Evolutionary conservation across 2,797 vertebrate genomes (phyloP), one percentile per base, ranked within the genome.

Genomic region (Salmo trutta): DNA sequence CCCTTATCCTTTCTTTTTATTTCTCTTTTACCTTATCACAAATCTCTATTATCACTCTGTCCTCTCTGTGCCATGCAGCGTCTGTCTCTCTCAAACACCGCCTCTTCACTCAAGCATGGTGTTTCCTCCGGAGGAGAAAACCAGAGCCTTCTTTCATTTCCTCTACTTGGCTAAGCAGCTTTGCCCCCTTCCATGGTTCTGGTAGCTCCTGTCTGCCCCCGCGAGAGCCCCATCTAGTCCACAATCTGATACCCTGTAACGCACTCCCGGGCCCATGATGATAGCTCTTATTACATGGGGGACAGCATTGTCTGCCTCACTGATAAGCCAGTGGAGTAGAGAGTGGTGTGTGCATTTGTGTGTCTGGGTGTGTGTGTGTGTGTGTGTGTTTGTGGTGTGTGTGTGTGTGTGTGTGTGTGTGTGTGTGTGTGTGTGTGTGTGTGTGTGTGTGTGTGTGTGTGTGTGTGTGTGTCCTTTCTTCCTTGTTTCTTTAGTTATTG

Each of bases 231-330:
- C 87, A 91, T 93, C 90, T 88, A 87, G 88, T 86, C 89, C 89
- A 87, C 86, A 90, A 92, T 92, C 91, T 91, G 82, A 91, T 90
- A 87, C 88, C 90, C 90, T 91, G 89, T 91, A 91, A 93, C 91
- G 85, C 90, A 88, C 90, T 94, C 88, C 88, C 88, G 81, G 83
- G 82, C 82, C 89, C 88, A 79, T 90, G 88, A 91, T 92, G 92
- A 94, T 91, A 92, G 88, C 91, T 93, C 83, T 41, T 83, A 31
- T 89, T 86, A 89, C 91, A 91, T 83, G 88, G 86, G 89, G 90
- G 90, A 90, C 69, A 80, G 80, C 86, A 91, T 92, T 93, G 92
- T 93, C 91, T 92, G 90, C 83, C 87, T 91, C 71, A 31, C 87
- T 89, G 91, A 92, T 92, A 92, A 93, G 84, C 87, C 75, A 76